Percentiles rank a stretch among this genome's conserved stretches.
phyloP scores from a whole-genome alignment of 2,888 invertebrate genomes.

The Atrina japonica region DNA sequence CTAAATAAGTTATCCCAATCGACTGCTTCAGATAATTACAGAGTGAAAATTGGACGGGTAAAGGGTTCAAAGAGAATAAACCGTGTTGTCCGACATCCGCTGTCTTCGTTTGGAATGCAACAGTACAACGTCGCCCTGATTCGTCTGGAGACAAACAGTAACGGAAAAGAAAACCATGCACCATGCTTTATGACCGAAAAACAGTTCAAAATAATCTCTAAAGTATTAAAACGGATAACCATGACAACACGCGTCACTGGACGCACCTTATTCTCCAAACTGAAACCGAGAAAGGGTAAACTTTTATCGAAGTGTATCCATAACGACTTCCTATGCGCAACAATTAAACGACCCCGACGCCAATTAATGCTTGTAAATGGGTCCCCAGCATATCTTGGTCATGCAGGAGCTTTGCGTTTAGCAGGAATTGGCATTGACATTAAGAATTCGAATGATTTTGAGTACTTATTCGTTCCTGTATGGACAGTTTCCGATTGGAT shows the following conservation, averaged over 20 bases:
- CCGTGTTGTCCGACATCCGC: constrained; percentile 29
- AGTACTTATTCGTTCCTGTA: constrained; percentile 52
- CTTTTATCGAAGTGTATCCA: constrained; percentile 44
- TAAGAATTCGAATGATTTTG: constrained; percentile 29
- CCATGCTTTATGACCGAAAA: constrained; percentile 59
- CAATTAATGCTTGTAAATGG: constrained; percentile 44
- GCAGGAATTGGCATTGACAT: constrained; percentile 51
- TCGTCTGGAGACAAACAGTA: constrained; percentile 24
- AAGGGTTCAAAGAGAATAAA: constrained; percentile 37
- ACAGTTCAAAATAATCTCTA: constrained; percentile 52
- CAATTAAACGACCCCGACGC: constrained; percentile 37
- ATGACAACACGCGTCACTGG: constrained; percentile 32
- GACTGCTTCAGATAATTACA: constrained; percentile 26
- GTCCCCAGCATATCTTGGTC: constrained; percentile 54
- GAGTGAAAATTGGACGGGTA: constrained; percentile 50
- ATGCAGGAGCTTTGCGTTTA: constrained; percentile 54
- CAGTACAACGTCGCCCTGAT: constrained; percentile 52
- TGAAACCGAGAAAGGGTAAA: constrained; percentile 49
- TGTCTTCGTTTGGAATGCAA: constrained; percentile 30
- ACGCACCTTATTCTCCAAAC: neutral
- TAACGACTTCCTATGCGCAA: constrained; percentile 51
- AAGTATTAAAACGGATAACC: constrained; percentile 19
- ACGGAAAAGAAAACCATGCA: neutral
- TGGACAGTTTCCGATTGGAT: constrained; percentile 57
- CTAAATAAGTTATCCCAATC: constrained; percentile 27